phyloP scores from a whole-genome alignment of 2,797 vertebrate genomes.

The Austrolebias charrua region DNA sequence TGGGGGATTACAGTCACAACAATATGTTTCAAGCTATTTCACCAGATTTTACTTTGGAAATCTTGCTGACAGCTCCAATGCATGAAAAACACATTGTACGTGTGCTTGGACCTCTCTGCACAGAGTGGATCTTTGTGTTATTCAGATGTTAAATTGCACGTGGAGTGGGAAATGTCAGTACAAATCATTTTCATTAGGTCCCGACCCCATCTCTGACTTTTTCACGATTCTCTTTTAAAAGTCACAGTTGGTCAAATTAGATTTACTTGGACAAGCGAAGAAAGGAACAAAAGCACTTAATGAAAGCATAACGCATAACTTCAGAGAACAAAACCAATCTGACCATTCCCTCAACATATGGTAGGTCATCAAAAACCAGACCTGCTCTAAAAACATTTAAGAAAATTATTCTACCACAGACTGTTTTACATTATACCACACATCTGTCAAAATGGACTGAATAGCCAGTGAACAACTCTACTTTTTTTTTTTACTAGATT shows the following conservation, averaged over 20 bases:
- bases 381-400: constrained; percentile 14
- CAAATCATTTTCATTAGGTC: constrained; percentile 55
- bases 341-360: constrained; percentile 18
- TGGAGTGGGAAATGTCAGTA: constrained; percentile 40
- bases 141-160: constrained; percentile 47
- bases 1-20: constrained; percentile 16
- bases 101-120: constrained; percentile 15
- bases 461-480: constrained; percentile 24
- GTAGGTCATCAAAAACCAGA: constrained; percentile 16
- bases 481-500: constrained; percentile 26
- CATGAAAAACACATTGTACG: constrained; percentile 14
- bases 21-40: constrained; percentile 7
- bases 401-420: constrained; percentile 20
- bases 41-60: constrained; percentile 10
- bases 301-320: constrained; percentile 37
- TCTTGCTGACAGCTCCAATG: constrained; percentile 2
- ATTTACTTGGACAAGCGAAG: constrained; percentile 49
- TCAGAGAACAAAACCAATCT: constrained; percentile 28
- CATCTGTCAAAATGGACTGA: constrained; percentile 31
- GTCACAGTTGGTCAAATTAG: constrained; percentile 52
- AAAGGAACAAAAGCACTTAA: constrained; percentile 46
- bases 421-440: not conserved
- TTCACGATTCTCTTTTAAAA: constrained; percentile 42
- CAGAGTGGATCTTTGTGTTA: constrained; percentile 27
- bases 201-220: constrained; percentile 47